These are phyloP conservation scores for Cyaniris semiargus DNA, from an alignment of 2,888 invertebrate genomes.

Conservation along the genomic window DNA sequence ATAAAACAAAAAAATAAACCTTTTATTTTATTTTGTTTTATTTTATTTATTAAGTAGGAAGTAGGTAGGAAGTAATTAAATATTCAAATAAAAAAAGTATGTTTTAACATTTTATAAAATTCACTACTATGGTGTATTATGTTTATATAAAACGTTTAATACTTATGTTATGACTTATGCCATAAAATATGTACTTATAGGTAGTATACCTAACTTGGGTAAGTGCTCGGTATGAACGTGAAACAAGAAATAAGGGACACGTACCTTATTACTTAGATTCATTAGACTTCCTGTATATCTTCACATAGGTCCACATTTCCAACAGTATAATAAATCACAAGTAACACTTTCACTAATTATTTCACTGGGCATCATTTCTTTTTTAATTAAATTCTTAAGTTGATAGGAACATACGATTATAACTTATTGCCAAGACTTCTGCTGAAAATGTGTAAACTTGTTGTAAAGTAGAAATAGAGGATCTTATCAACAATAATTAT, in stretches of 20 bases:
- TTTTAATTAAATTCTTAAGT: not conserved
- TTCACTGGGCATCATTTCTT: constrained; percentile 25
- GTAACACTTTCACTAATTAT: constrained; percentile 65
- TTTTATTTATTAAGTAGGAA: no score
- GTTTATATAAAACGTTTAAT: no score
- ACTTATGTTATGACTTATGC: no score
- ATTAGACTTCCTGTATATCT: constrained; percentile 64
- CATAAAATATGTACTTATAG: no score
- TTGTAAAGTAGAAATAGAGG: not conserved
- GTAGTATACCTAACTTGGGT: no score
- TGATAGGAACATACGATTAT: not conserved
- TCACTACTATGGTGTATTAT: no score
- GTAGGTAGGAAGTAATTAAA: no score
- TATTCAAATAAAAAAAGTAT: no score
- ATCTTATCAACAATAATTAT: constrained; percentile 19
- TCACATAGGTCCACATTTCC: constrained; percentile 71
- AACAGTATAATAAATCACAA: constrained; percentile 55
- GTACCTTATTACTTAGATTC: constrained; percentile 69
- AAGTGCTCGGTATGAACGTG: no score
- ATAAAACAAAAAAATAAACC: no score
- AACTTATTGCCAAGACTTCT: not conserved
- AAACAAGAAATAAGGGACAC: constrained; percentile 21
- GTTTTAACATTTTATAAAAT: no score
- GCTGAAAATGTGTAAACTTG: constrained; percentile 20
- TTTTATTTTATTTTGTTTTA: no score